Percentiles rank a stretch among this genome's conserved stretches.
Conservation (phyloP, 2,888 invertebrate species). For the Cantharis lateralis region DNA sequence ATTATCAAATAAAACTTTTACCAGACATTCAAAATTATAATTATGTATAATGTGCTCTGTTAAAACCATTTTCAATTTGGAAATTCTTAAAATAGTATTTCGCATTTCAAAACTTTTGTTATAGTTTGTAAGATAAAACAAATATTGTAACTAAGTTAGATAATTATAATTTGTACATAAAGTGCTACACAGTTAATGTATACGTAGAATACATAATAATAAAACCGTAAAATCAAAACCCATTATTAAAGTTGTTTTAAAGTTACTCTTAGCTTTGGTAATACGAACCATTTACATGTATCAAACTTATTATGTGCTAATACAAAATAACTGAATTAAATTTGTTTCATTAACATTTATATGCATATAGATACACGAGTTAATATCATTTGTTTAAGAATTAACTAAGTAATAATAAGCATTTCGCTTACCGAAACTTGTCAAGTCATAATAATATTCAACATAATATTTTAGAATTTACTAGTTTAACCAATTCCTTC, state of each 20-base stretch:
- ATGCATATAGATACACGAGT: too few relatives aligned
- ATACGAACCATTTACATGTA: background rate
- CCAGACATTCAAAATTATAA: background rate
- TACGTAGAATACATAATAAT: background rate
- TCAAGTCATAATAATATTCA: too few relatives aligned
- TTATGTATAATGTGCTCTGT: background rate
- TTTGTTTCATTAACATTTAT: background rate
- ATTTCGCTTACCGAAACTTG: too few relatives aligned
- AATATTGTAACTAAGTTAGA: background rate
- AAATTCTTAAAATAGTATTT: background rate
- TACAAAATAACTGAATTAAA: background rate
- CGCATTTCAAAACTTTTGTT: background rate
- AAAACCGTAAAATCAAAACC: background rate
- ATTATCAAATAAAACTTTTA: too few relatives aligned
- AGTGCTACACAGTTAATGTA: background rate
- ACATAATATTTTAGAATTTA: too few relatives aligned
- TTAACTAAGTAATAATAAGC: too few relatives aligned
- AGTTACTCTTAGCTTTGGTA: background rate
- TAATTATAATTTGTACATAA: background rate
- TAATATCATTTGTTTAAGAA: too few relatives aligned
- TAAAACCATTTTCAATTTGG: background rate
- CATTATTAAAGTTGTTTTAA: background rate
- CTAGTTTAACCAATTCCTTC: too few relatives aligned
- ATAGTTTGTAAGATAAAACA: background rate
- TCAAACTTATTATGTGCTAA: background rate